Evolutionary conservation across 2,888 invertebrate genomes (phyloP).

Genomic region (Automeris io): DNA sequence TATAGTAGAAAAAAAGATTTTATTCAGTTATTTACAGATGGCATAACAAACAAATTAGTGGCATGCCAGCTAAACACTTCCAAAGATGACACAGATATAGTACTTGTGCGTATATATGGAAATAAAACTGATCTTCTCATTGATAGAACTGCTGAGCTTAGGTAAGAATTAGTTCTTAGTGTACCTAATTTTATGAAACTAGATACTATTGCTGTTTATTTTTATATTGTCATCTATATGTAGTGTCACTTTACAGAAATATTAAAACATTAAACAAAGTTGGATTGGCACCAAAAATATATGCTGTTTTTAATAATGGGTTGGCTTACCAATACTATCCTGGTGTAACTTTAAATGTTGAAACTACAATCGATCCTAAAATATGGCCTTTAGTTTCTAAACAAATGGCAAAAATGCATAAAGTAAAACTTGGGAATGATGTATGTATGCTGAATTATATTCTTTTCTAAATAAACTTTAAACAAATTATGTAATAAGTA

Average conservation of each 20-base stretch:
- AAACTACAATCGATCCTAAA: constrained; percentile 78
- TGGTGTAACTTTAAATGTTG: constrained; percentile 84
- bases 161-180: constrained; percentile 58
- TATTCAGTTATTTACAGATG: constrained; percentile 93
- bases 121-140: constrained; percentile 95
- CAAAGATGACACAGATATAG: constrained; percentile 73
- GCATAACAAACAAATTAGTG: constrained; percentile 94
- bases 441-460: constrained; percentile 31
- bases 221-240: too few relatives aligned
- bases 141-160: constrained; percentile 89
- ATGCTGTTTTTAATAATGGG: constrained; percentile 95
- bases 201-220: neutral
- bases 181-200: neutral
- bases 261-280: constrained; percentile 75
- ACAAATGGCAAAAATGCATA: constrained; percentile 90
- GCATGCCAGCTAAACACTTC: constrained; percentile 79
- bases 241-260: constrained; percentile 36
- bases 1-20: neutral
- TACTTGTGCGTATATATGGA: constrained; percentile 94
- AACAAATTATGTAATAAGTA: neutral
- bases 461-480: neutral
- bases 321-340: constrained; percentile 92
- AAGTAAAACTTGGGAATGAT: constrained; percentile 61
- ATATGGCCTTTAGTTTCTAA: constrained; percentile 86
- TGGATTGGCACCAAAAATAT: constrained; percentile 90